Evolutionary conservation across 1,140 invertebrate species (phyloP).

Genomic region (Phortica variegata): DNA sequence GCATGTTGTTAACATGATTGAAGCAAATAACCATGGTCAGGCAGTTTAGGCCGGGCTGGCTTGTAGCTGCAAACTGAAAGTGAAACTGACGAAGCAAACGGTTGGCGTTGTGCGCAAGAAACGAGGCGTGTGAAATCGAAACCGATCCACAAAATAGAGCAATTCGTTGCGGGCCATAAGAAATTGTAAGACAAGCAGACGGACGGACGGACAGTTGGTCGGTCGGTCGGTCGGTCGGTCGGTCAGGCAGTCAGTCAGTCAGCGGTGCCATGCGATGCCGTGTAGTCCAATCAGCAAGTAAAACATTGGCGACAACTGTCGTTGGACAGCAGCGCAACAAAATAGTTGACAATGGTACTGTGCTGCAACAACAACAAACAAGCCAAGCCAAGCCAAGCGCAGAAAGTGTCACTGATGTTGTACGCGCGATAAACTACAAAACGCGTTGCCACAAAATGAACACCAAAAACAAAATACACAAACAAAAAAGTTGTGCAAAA

Average conservation of each 20-base stretch:
- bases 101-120: too few species aligned
- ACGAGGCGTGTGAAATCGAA: slow-evolving; percentile 48
- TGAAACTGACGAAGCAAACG: slow-evolving; percentile 29
- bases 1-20: slow-evolving; percentile 45
- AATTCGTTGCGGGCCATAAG: slow-evolving; percentile 32
- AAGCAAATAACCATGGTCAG: slow-evolving; percentile 27
- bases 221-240: too few species aligned
- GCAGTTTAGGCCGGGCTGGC: slow-evolving; percentile 3
- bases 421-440: slow-evolving; percentile 30
- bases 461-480: too few species aligned
- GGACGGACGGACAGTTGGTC: too few species aligned
- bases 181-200: too few species aligned
- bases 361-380: too few species aligned
- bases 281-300: too few species aligned
- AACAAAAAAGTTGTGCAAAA: background rate
- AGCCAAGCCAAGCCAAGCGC: too few species aligned
- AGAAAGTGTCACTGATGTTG: slow-evolving; percentile 18
- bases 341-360: background rate
- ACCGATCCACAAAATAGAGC: slow-evolving; percentile 46
- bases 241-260: too few species aligned
- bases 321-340: background rate
- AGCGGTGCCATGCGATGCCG: too few species aligned
- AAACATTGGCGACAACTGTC: too few species aligned
- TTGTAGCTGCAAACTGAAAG: slow-evolving; percentile 31
- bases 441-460: too few species aligned